These are phyloP conservation scores for Aegypius monachus DNA, from an alignment of 2,113 vertebrate species.

Conservation along the genomic window DNA sequence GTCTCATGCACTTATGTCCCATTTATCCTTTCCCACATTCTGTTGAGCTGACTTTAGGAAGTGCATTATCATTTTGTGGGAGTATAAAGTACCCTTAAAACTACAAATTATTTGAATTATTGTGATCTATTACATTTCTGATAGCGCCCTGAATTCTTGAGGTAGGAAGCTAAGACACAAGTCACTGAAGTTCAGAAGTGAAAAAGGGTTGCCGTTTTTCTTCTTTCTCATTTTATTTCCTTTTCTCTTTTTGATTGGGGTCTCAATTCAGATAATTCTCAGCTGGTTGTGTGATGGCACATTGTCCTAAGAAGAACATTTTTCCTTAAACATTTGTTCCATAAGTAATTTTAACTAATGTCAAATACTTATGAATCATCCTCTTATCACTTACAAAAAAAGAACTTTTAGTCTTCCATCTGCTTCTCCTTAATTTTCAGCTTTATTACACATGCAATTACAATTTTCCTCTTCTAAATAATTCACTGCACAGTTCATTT, in stretches of 20 bases:
- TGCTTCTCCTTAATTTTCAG: constrained; percentile 51
- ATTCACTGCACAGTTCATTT: constrained; percentile 14
- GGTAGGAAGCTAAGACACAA: not conserved
- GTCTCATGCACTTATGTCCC: not conserved
- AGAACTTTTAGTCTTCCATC: constrained; percentile 41
- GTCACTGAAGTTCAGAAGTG: not conserved
- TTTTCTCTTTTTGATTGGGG: not conserved
- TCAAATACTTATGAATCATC: constrained; percentile 54
- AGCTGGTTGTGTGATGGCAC: not conserved
- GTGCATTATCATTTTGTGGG: not conserved
- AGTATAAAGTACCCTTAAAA: not conserved
- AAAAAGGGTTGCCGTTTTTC: not conserved
- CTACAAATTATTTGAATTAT: not conserved
- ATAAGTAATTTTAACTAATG: constrained; percentile 53
- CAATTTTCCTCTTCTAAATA: constrained; percentile 48
- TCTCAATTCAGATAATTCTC: not conserved
- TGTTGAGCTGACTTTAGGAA: not conserved
- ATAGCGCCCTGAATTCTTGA: not conserved
- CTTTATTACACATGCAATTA: constrained; percentile 52
- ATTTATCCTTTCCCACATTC: not conserved
- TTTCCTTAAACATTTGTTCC: constrained; percentile 31
- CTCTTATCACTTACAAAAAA: constrained; percentile 34
- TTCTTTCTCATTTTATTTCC: not conserved
- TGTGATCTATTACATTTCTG: not conserved
- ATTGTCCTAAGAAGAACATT: constrained; percentile 10